phyloP scores from a whole-genome alignment of 2,888 invertebrate genomes.

The Heteropelma amictum region DNA sequence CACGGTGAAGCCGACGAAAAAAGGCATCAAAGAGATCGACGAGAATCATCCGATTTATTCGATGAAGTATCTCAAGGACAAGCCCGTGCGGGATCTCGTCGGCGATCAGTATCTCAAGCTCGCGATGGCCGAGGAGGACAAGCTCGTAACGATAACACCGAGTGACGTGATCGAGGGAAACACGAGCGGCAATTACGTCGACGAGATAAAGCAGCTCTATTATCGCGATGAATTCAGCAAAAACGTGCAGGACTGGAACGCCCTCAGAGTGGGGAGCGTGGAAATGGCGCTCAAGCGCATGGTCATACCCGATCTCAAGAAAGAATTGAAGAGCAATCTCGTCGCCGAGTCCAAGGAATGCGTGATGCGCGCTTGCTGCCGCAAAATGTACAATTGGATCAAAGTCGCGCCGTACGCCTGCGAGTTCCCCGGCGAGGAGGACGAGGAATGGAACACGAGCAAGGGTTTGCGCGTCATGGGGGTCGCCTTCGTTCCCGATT shows the following conservation, averaged over 20 bases:
- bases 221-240: conserved; percentile 94
- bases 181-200: conserved; percentile 77
- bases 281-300: conserved; percentile 85
- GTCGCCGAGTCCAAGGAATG: conserved; percentile 91
- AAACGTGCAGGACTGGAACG: conserved; percentile 95
- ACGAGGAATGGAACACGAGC: conserved; percentile 92
- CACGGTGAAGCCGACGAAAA: conserved; percentile 88
- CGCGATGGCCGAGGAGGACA: conserved; percentile 87
- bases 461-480: conserved; percentile 91
- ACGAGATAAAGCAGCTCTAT: conserved; percentile 91
- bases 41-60: conserved; percentile 92
- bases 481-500: conserved; percentile 90
- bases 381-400: conserved; percentile 92
- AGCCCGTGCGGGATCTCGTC: conserved; percentile 91
- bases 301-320: conserved; percentile 90
- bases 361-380: conserved; percentile 88
- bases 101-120: conserved; percentile 93
- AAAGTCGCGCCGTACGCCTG: conserved; percentile 89
- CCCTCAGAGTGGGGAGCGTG: conserved; percentile 89
- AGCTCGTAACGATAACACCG: conserved; percentile 84
- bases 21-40: conserved; percentile 95
- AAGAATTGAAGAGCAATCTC: conserved; percentile 89
- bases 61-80: conserved; percentile 92
- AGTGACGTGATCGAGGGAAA: conserved; percentile 88
- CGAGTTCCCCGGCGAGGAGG: conserved; percentile 87